phyloP scores from a whole-genome alignment of 2,797 vertebrate species.

The Macropus fuliginosus region DNA sequence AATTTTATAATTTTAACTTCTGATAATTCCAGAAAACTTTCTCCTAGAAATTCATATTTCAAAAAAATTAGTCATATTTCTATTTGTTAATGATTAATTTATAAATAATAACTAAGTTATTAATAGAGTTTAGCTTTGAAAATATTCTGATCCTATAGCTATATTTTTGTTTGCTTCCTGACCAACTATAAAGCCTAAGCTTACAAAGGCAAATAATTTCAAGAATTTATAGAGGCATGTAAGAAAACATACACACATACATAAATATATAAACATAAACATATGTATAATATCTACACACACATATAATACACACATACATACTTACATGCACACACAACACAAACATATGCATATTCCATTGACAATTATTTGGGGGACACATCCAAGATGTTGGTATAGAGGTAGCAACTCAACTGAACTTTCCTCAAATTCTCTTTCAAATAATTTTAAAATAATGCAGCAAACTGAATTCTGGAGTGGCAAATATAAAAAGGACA shows the following conservation, averaged over 20 bases:
- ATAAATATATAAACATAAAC: too few relatives aligned
- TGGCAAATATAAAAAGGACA: not conserved
- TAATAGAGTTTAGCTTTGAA: conserved; percentile 24
- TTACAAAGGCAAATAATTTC: conserved; percentile 19
- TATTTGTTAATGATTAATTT: not conserved
- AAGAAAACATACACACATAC: not conserved
- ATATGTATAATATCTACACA: not conserved
- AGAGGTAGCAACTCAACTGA: not conserved
- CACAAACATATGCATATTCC: too few relatives aligned
- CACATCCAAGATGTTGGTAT: not conserved
- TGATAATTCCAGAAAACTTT: too few relatives aligned
- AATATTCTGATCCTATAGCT: not conserved
- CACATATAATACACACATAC: too few relatives aligned
- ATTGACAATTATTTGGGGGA: not conserved
- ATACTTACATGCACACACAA: too few relatives aligned
- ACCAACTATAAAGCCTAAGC: conserved; percentile 5
- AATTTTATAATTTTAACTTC: not conserved
- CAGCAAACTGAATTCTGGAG: not conserved
- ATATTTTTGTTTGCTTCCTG: conserved; percentile 26
- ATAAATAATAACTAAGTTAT: not conserved
- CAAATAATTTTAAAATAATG: not conserved
- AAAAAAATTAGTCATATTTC: not conserved
- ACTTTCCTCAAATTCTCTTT: not conserved
- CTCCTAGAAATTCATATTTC: not conserved
- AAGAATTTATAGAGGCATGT: not conserved